These are phyloP conservation scores for Xestia c-nigrum DNA, from an alignment of 2,888 invertebrate species.

Conservation along the genomic window DNA sequence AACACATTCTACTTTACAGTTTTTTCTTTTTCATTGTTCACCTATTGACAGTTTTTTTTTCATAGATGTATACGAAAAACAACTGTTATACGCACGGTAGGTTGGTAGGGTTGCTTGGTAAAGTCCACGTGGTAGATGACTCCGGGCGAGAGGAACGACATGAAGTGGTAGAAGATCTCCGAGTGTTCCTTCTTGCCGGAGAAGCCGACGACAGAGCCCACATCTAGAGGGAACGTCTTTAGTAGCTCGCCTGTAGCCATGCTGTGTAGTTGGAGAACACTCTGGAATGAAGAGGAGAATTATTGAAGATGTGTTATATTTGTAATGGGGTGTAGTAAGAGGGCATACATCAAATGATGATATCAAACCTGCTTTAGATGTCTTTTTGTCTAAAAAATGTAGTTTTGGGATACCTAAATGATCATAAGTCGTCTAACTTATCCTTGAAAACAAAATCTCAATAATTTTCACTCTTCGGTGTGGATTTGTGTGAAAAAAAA, in stretches of 20 bases:
- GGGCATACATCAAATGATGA: no score
- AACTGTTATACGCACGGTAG: slow-evolving; percentile 79
- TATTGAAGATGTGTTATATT: no score
- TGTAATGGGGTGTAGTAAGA: no score
- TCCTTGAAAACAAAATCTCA: no score
- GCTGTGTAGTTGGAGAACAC: slow-evolving; percentile 95
- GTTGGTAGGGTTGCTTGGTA: slow-evolving; percentile 90
- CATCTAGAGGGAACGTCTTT: slow-evolving; percentile 94
- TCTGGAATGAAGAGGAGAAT: slow-evolving; percentile 89
- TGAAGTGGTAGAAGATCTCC: slow-evolving; percentile 98
- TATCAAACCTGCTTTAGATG: no score
- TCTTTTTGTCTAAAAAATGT: no score
- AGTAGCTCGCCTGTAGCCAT: slow-evolving; percentile 93
- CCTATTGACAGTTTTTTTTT: not conserved
- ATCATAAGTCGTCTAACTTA: no score
- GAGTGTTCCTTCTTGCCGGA: slow-evolving; percentile 96
- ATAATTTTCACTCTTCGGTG: no score
- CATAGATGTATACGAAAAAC: not conserved
- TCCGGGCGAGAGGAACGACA: slow-evolving; percentile 97
- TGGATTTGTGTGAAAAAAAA: no score
- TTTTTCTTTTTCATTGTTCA: not conserved
- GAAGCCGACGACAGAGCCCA: slow-evolving; percentile 96
- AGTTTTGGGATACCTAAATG: no score
- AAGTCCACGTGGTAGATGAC: slow-evolving; percentile 97
- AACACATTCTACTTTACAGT: not conserved